Evolutionary conservation across 2,113 vertebrate species (phyloP), one percentile per base, ranked within the genome.

Genomic region (Onychostruthus taczanowskii): DNA sequence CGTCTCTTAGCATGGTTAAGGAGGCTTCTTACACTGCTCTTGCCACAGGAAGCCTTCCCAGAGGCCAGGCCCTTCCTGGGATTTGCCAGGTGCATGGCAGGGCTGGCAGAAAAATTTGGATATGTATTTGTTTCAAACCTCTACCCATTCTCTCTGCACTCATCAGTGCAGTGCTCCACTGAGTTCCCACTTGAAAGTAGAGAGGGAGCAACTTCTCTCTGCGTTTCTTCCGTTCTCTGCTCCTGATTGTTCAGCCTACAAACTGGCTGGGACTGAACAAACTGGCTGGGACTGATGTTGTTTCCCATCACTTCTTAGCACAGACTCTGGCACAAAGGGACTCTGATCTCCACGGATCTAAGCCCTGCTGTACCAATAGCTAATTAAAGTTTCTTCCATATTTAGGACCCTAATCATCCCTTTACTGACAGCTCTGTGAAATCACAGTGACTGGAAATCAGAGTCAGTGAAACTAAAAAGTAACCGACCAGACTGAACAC

Each of bases 331-430:
- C 27, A 80, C 72, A 81, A 67, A 90, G 68, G 80, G 27, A 74
- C 89, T 94, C 89, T 94, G 80, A 93, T 93, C 89, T 87, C 56
- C 6, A 2, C 44, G 84, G 86, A 92, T 95, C 87, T 96, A 91
- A 95, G 87, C 69, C 37, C 58, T 76, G 44, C 66, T 76, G n/a
- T 89, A 94, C 64, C 81, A 58, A 82, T 93, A 89, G 58, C 87
- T 95, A 87, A 94, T 96, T 91, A 95, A 93, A 89, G 33, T 56
- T 76, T 89, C 41, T 89, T 81, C 91, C 69, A 33, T 75, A 95
- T 89, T 91, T 91, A 92, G 61, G 79, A 66, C 59, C 79, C 66
- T 50, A 85, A 64, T 76, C 75, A 69, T 79, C 46, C 68, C 82
- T 87, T 61, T 66, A 41, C 69, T 87, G 77, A 79, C 77, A 87